A percentile compares a stretch with the other conserved stretches of the same genome.
phyloP scores from a whole-genome alignment of 2,888 invertebrate genomes.

The Pyrocoelia pectoralis region DNA sequence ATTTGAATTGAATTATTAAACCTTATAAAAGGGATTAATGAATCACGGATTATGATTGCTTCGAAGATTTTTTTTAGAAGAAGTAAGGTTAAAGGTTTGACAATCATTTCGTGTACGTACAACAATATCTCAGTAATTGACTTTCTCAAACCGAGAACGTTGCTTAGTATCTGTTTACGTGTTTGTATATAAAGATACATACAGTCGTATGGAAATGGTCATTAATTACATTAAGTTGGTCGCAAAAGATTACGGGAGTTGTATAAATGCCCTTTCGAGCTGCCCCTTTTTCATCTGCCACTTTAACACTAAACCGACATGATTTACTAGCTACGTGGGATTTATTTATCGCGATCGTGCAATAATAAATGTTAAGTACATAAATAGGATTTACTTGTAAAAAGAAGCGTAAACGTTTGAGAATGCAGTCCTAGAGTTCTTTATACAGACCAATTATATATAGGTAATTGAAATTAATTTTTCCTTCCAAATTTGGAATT shows the following conservation, averaged over 20 bases:
- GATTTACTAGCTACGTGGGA: constrained; percentile 15
- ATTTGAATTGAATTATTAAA: not conserved
- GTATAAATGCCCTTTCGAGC: constrained; percentile 13
- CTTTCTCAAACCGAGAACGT: not conserved
- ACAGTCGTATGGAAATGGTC: constrained; percentile 11
- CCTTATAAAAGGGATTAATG: not conserved
- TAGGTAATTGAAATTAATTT: too few species aligned
- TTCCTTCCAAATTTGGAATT: too few species aligned
- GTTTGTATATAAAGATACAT: not conserved
- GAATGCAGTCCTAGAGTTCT: not conserved
- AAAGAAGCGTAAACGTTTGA: not conserved
- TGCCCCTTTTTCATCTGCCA: constrained; percentile 13
- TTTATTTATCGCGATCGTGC: constrained; percentile 17
- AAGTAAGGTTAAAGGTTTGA: not conserved
- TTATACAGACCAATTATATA: too few species aligned
- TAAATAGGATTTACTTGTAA: constrained; percentile 6
- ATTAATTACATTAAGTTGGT: constrained; percentile 19
- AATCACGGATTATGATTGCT: constrained; percentile 7
- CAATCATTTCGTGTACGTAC: not conserved
- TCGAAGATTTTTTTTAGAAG: not conserved
- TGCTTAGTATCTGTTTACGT: not conserved
- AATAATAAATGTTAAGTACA: constrained; percentile 7
- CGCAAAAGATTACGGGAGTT: constrained; percentile 11
- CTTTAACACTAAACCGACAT: constrained; percentile 17
- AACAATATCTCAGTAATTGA: too few species aligned